Evolutionary conservation across 2,113 vertebrate genomes (phyloP).

Genomic region (Eonycteris spelaea): DNA sequence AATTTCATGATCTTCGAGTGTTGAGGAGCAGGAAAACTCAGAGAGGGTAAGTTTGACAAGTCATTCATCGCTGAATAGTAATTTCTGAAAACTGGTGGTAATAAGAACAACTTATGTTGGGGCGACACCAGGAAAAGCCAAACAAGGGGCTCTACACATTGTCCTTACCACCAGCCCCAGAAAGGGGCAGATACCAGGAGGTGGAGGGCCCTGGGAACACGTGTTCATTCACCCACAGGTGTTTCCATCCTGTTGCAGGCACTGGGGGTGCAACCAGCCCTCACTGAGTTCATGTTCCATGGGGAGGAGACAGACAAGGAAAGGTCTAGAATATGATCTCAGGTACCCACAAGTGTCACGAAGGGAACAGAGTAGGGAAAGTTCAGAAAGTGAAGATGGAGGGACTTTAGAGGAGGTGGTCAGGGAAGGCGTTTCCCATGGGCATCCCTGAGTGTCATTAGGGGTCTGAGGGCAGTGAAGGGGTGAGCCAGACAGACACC

Average conservation of each 20-base stretch:
- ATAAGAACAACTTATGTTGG: not conserved
- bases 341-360: rapidly evolving
- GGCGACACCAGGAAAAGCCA: not conserved
- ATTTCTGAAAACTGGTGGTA: not conserved
- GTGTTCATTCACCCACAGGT: not conserved
- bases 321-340: not conserved
- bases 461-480: not conserved
- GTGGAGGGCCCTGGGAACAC: not conserved
- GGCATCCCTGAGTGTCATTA: not conserved
- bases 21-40: not conserved
- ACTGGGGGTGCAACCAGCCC: too few species aligned
- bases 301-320: not conserved
- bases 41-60: not conserved
- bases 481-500: rapidly evolving
- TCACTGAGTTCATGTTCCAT: rapidly evolving
- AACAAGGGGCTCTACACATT: not conserved
- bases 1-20: not conserved
- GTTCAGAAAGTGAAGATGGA: not conserved
- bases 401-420: too few species aligned
- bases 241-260: not conserved
- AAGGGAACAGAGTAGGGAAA: not conserved
- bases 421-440: not conserved
- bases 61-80: not conserved
- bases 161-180: not conserved
- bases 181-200: not conserved